These are phyloP conservation scores for Timema podura DNA, from an alignment of 2,888 invertebrate genomes.

Conservation along the genomic window DNA sequence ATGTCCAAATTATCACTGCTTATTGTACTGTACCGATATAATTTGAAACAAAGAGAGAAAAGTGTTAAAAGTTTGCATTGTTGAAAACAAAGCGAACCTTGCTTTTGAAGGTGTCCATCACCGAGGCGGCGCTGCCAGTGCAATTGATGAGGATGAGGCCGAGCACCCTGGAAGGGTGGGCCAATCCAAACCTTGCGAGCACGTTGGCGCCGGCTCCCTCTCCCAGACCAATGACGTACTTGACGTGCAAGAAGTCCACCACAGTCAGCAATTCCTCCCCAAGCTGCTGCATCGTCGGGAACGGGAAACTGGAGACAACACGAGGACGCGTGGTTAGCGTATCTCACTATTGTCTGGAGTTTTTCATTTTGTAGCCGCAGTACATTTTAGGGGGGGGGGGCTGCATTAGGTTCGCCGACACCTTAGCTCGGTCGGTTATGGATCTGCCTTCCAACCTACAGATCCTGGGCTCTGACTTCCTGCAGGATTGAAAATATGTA, in stretches of 20 bases:
- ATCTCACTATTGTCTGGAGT: not conserved
- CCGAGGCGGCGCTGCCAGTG: conserved; percentile 80
- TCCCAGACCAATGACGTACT: conserved; percentile 78
- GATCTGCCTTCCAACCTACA: too few relatives aligned
- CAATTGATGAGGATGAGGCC: conserved; percentile 83
- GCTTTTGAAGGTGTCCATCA: conserved; percentile 79
- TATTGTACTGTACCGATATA: too few relatives aligned
- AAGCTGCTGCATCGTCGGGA: conserved; percentile 75
- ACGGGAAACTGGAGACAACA: conserved; percentile 60
- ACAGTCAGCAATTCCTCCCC: conserved; percentile 79
- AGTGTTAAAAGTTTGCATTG: too few relatives aligned
- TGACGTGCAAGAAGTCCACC: conserved; percentile 75
- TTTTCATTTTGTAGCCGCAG: not conserved
- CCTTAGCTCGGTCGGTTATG: too few relatives aligned
- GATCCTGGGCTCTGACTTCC: too few relatives aligned
- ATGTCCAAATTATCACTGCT: too few relatives aligned
- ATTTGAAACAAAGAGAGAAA: too few relatives aligned
- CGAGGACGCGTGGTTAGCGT: conserved; percentile 8
- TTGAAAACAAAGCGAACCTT: conserved; percentile 50
- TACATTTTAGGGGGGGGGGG: not conserved
- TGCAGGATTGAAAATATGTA: too few relatives aligned
- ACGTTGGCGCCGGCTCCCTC: conserved; percentile 89
- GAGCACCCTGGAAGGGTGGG: conserved; percentile 70
- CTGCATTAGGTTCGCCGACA: too few relatives aligned
- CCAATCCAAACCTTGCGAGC: conserved; percentile 76